Evolutionary conservation across 2,888 invertebrate species (phyloP), one percentile per base, ranked within the genome.

Genomic region (Scaptomyza cyrtandrae): DNA sequence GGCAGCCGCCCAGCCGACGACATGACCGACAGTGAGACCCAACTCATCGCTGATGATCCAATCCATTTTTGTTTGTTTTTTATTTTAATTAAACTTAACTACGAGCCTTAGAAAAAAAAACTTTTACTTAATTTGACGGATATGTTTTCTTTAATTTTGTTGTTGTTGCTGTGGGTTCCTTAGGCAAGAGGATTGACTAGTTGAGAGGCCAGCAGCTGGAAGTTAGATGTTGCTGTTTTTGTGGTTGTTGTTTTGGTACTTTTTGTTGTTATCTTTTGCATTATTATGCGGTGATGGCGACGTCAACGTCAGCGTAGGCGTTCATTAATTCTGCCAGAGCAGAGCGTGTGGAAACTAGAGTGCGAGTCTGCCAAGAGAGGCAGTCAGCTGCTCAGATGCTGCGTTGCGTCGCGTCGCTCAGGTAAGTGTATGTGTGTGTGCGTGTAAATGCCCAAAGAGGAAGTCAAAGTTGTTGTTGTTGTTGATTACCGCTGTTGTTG

Each of bases 1-100:
- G 70, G 97, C 96, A 80, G 97, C 96, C 60, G 95, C 93, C 95
- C 96, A 96, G 65, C 95, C 95, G 37, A 96, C 95, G 68, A 97
- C 92, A 90, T 96, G 95, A 55, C 95, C 95, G 73, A 97, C 94
- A 14, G 96, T 96, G 54, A 96, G 92, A 61, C 95, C 95, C 89
- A 95, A 91, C 89, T 95, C 95, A 90, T 95, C 95, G 83, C 95
- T 95, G 92, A 95, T 95, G 81, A 95, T 95, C 95, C 95, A 95
- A 94, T 95, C 95, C 95, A 95, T 95, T 39, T 6, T 31, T 24
- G 24, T 35, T 33, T 41, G 44, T 52, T 27, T 61, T 16, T 24
- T 39, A 33, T 48, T 2, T 44, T 50, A 63, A 44, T 57, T 61
- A 37, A 50, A 29, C 19, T n/a, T 54, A 61, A 54, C 43, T 19